A percentile compares a stretch with the other conserved stretches of the same genome.
phyloP scores from a whole-genome alignment of 1,140 invertebrate genomes.

The Caligus rogercresseyi region DNA sequence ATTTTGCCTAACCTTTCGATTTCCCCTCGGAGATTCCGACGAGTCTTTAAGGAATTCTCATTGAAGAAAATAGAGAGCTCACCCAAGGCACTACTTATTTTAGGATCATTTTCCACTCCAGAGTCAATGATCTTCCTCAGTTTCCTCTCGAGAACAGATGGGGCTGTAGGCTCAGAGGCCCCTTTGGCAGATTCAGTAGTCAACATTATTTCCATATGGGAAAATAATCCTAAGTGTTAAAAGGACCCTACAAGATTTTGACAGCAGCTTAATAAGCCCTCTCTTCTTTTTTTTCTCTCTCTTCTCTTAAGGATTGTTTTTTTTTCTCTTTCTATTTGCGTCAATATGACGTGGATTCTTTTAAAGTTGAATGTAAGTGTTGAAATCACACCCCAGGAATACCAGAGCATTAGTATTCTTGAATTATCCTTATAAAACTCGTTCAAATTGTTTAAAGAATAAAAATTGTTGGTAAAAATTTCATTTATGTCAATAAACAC shows the following conservation, averaged over 20 bases:
- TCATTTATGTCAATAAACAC: too few species aligned
- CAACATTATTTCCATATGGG: not conserved
- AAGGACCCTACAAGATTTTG: too few species aligned
- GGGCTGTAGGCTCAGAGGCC: not conserved
- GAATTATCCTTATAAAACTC: too few species aligned
- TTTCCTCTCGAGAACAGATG: constrained; percentile 19
- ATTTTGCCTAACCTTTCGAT: constrained; percentile 48
- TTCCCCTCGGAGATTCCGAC: constrained; percentile 69
- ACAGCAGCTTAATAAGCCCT: too few species aligned
- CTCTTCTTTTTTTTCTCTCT: too few species aligned
- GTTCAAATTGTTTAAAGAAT: too few species aligned
- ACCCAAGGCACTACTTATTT: constrained; percentile 64
- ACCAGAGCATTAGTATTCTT: too few species aligned
- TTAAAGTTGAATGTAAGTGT: too few species aligned
- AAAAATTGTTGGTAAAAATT: too few species aligned
- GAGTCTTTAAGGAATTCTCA: constrained; percentile 64
- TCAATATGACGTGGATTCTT: not conserved
- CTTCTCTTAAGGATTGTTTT: not conserved
- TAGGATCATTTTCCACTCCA: constrained; percentile 30
- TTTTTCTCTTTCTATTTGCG: too few species aligned
- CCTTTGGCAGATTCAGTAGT: not conserved
- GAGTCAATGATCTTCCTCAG: constrained; percentile 14
- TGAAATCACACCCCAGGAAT: too few species aligned
- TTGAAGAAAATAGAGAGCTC: constrained; percentile 65
- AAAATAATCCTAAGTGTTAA: too few species aligned